Percentiles rank a stretch among this genome's conserved stretches.
phyloP scores from a whole-genome alignment of 2,113 vertebrate species.

The Neofelis nebulosa region DNA sequence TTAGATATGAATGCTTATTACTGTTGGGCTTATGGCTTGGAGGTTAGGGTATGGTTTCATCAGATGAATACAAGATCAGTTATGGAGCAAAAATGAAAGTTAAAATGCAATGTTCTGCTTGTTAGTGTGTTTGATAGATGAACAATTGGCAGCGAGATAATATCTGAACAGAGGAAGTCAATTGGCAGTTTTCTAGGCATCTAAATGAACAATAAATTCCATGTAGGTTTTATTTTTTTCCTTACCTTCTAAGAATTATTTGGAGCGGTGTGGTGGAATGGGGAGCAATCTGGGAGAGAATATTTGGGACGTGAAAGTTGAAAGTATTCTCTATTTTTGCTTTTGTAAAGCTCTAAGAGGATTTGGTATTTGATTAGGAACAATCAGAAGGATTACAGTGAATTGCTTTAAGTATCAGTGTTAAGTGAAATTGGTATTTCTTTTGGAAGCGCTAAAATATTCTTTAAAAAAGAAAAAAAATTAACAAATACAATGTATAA shows the following conservation, averaged over 20 bases:
- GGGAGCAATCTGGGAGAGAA: neutral
- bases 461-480: slow-evolving; percentile 3
- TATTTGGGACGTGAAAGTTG: neutral
- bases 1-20: neutral
- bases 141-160: neutral
- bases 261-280: neutral
- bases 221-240: neutral
- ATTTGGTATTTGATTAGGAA: neutral
- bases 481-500: neutral
- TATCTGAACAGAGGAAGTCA: slow-evolving; percentile 1
- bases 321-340: neutral
- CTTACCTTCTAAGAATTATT: neutral
- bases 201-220: neutral
- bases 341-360: neutral
- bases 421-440: neutral
- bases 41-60: neutral
- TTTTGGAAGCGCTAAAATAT: neutral
- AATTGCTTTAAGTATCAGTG: neutral
- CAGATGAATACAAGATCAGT: slow-evolving; percentile 16
- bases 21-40: neutral
- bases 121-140: neutral
- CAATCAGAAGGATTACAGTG: neutral
- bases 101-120: slow-evolving; percentile 41
- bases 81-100: neutral
- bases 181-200: neutral